phyloP scores from a whole-genome alignment of 2,113 vertebrate species.

The Aldabrachelys gigantea region DNA sequence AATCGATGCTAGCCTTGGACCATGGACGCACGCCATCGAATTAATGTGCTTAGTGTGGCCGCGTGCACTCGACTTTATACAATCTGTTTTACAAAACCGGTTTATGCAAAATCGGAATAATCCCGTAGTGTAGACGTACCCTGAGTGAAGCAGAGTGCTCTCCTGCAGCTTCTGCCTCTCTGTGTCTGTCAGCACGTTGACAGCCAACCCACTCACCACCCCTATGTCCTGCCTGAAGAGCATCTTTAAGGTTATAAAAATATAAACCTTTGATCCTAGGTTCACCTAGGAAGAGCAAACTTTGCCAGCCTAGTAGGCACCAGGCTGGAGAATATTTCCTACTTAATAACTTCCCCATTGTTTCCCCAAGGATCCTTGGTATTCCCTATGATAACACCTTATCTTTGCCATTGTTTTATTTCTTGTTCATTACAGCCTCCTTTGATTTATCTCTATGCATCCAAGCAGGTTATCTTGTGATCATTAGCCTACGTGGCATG shows the following conservation, averaged over 20 bases:
- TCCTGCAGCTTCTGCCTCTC: conserved; percentile 38
- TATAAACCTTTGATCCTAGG: conserved; percentile 16
- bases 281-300: conserved; percentile 60
- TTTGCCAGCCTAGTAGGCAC: conserved; percentile 34
- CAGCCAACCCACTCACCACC: not conserved
- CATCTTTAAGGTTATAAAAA: conserved; percentile 42
- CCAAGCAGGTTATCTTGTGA: not conserved
- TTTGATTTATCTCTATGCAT: conserved; percentile 36
- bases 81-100: no score
- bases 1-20: no score
- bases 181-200: conserved; percentile 36
- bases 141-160: conserved; percentile 51
- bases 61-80: no score
- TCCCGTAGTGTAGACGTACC: no score
- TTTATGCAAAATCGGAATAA: no score
- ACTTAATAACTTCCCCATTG: conserved; percentile 26
- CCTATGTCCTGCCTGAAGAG: conserved; percentile 21
- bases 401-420: conserved; percentile 39
- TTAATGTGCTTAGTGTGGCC: no score
- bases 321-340: conserved; percentile 65
- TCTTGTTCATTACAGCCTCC: not conserved
- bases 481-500: not conserved
- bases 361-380: conserved; percentile 42
- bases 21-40: no score
- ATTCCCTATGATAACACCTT: conserved; percentile 49